Percentiles rank a stretch among this genome's conserved stretches.
These are phyloP conservation scores for Limulus polyphemus DNA, from an alignment of 2,888 invertebrate genomes.

Conservation along the genomic window DNA sequence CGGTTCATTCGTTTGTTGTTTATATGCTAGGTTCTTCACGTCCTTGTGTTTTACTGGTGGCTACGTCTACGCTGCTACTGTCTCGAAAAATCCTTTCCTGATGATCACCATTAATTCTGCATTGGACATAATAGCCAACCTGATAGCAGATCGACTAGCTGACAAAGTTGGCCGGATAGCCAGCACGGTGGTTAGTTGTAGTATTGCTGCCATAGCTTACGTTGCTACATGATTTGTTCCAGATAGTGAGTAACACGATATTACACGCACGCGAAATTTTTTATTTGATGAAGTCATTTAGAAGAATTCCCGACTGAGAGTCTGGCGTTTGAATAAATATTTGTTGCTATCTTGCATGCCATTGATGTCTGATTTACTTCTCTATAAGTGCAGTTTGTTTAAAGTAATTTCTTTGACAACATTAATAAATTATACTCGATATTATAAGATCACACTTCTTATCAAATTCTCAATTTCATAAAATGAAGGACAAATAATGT, in stretches of 20 bases:
- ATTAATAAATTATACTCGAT: too few relatives aligned
- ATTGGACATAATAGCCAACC: constrained; percentile 13
- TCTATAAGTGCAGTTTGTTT: too few relatives aligned
- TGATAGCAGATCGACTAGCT: constrained; percentile 9
- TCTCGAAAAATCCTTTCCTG: constrained; percentile 11
- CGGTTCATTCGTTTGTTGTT: neutral
- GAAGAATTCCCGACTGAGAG: too few relatives aligned
- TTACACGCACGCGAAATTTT: neutral
- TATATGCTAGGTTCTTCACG: constrained; percentile 3
- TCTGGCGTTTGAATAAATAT: too few relatives aligned
- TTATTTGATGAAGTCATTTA: too few relatives aligned
- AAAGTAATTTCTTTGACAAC: too few relatives aligned
- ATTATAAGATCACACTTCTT: too few relatives aligned
- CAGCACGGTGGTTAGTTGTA: constrained; percentile 7
- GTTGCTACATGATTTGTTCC: constrained; percentile 2
- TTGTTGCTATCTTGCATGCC: too few relatives aligned
- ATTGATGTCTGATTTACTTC: too few relatives aligned
- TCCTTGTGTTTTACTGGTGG: constrained; percentile 12
- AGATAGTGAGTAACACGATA: constrained; percentile 1
- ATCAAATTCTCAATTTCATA: too few relatives aligned
- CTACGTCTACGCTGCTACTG: constrained; percentile 14
- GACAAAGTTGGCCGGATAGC: constrained; percentile 8
- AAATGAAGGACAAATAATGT: too few relatives aligned
- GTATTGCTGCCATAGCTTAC: constrained; percentile 6
- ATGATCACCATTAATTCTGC: constrained; percentile 12